Evolutionary conservation across 2,888 invertebrate genomes (phyloP).

Genomic region (Ennomos fuscantarius): DNA sequence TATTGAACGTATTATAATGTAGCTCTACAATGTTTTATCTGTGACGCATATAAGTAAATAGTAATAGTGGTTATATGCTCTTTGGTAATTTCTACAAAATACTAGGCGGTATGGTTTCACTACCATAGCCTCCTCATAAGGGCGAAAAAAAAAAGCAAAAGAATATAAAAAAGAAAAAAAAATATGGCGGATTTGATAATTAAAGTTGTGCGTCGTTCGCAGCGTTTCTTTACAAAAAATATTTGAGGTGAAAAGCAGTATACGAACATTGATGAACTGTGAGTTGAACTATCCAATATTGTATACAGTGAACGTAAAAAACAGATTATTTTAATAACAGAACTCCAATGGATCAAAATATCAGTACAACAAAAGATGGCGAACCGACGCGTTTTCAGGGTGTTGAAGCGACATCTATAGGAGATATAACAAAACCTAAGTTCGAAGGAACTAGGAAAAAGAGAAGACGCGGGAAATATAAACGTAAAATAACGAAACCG

Average conservation of each 20-base stretch:
- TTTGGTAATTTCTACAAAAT: too few relatives aligned
- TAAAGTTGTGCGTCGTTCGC: constrained; percentile 38
- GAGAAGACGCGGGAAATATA: constrained; percentile 90
- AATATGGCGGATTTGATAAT: constrained; percentile 61
- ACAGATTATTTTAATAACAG: constrained; percentile 3
- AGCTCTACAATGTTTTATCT: too few relatives aligned
- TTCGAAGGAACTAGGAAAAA: constrained; percentile 86
- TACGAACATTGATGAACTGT: not conserved
- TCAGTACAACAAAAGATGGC: constrained; percentile 83
- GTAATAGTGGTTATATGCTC: too few relatives aligned
- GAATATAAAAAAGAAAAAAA: constrained; percentile 10
- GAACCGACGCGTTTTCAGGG: constrained; percentile 70
- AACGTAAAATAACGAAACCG: constrained; percentile 89
- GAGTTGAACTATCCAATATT: constrained; percentile 9
- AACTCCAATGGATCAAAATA: constrained; percentile 70
- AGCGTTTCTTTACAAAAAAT: not conserved
- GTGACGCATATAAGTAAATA: too few relatives aligned
- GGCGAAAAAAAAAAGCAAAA: too few relatives aligned
- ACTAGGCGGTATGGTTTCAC: too few relatives aligned
- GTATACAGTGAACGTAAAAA: not conserved
- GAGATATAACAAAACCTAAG: constrained; percentile 63
- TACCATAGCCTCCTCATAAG: too few relatives aligned
- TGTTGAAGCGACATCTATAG: constrained; percentile 80
- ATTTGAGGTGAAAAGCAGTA: not conserved
- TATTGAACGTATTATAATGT: too few relatives aligned